Evolutionary conservation across 2,888 invertebrate species (phyloP).

Genomic region (Rotaria magnacalcarata): DNA sequence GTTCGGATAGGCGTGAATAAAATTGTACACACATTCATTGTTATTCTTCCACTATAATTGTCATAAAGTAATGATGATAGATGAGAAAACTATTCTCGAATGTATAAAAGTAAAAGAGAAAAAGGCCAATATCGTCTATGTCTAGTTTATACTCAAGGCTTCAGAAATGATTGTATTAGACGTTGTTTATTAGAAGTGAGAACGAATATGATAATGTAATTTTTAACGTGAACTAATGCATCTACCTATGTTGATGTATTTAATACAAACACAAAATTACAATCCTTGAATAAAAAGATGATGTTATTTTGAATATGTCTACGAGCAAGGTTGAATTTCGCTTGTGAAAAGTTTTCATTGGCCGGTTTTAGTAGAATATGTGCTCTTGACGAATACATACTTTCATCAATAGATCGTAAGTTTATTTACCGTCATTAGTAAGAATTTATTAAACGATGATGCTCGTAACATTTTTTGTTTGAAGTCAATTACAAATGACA

Average conservation of each 20-base stretch:
- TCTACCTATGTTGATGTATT: background rate
- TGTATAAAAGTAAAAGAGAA: background rate
- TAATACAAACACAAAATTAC: background rate
- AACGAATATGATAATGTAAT: background rate
- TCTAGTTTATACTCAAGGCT: background rate
- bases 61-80: background rate
- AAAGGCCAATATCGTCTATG: background rate
- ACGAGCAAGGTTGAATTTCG: background rate
- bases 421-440: too few relatives aligned
- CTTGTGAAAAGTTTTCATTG: background rate
- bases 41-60: background rate
- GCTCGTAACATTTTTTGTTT: too few relatives aligned
- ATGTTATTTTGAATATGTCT: background rate
- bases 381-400: too few relatives aligned
- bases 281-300: background rate
- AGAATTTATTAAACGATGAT: too few relatives aligned
- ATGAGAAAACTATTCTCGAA: conserved; percentile 9
- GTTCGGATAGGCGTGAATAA: background rate
- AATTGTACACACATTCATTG: background rate
- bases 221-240: background rate
- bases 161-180: background rate
- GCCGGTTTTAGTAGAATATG: too few relatives aligned
- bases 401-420: too few relatives aligned
- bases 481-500: too few relatives aligned
- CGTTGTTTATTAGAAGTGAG: background rate